Percentiles rank a stretch among this genome's conserved stretches.
phyloP scores from a whole-genome alignment of 2,797 vertebrate genomes.

The Pantherophis vulpinus region DNA sequence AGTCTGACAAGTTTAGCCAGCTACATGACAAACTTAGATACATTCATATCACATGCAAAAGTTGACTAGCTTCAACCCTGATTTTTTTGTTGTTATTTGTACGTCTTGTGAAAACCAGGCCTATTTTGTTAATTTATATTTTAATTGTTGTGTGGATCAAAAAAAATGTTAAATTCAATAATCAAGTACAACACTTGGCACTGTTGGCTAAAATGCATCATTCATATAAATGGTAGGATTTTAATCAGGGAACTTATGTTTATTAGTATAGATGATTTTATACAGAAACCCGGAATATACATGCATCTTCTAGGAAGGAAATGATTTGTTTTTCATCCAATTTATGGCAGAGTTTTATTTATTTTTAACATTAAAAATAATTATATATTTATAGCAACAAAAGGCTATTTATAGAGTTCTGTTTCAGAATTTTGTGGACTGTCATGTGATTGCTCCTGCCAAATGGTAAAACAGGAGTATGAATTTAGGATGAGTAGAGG shows the following conservation, averaged over 20 bases:
- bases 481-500: background rate
- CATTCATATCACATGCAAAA: background rate
- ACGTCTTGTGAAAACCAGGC: background rate
- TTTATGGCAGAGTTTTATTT: background rate
- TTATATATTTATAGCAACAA: background rate
- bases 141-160: background rate
- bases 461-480: background rate
- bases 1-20: background rate
- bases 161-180: background rate
- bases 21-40: background rate
- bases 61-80: background rate
- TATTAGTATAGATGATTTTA: background rate
- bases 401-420: background rate
- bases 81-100: background rate
- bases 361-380: background rate
- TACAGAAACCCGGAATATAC: background rate
- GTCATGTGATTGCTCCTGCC: background rate
- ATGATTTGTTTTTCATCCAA: background rate
- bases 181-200: background rate
- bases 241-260: background rate
- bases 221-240: background rate
- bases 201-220: background rate
- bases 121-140: background rate
- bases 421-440: background rate
- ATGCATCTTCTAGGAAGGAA: background rate